Evolutionary conservation across 2,797 vertebrate species (phyloP), one percentile per base, ranked within the genome.

Genomic region (Coccyzus lansbergi): DNA sequence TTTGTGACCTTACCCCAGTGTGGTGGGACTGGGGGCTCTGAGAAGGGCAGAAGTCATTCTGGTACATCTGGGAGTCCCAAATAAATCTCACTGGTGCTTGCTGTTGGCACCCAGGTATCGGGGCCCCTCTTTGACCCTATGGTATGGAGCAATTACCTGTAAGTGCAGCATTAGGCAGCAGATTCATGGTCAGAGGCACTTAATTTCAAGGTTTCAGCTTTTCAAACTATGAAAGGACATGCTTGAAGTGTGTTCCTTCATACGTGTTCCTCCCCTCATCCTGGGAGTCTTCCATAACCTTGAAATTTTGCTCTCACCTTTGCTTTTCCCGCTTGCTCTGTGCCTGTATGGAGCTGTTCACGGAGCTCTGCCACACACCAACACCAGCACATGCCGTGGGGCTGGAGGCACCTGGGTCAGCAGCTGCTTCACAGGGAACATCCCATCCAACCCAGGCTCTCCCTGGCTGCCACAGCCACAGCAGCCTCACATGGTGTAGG

Each of bases 301-400:
- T 95, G 90, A 63, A 84, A 63, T 60, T 21, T 88, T 85, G 80
- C 76, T 8, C 48, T 14, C 64, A 55, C 51, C n/a, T 40, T 40
- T 70, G 51, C 22, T 26, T 16, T 65, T 11, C 29, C 28, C 1
- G 4, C 25, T 38, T 34, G 14, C 29, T 55, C 46, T 26, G 59
- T 3, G 10, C n/a, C 52, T 2, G 9, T 21, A 10, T 0, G 0
- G 75, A 38, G 68, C 36, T 0, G 0, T 59, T 78, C 24, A 13
- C 33, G 0, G 2, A 67, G 71, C 52, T 51, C 29, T 33, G 69
- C 34, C 3, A 0, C 0, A 2, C 48, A 49, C 20, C 4, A 0
- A 9, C 6, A 2, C 24, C 0, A 1, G n/a, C 4, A 6, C 0
- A 0, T 52, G 48, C 24, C 0, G 1, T 1, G 3, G 51, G 31